These are phyloP conservation scores for Acrobasis consociella DNA, from an alignment of 2,888 invertebrate species.

Conservation along the genomic window DNA sequence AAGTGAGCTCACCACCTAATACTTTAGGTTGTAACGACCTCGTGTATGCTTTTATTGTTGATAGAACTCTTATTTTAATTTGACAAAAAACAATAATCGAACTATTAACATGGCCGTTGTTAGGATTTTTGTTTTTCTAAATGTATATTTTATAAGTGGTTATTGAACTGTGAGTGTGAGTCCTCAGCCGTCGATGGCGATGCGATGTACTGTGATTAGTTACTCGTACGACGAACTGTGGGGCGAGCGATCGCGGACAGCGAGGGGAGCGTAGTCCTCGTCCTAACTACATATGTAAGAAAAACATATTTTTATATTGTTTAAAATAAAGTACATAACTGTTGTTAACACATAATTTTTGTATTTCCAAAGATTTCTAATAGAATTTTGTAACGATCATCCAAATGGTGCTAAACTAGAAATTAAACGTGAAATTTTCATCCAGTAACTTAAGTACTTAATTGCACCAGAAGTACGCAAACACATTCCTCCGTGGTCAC, in stretches of 20 bases:
- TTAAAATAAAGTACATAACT: conserved; percentile 76
- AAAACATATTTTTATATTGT: conserved; percentile 79
- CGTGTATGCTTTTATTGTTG: conserved; percentile 67
- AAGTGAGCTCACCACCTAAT: conserved; percentile 40
- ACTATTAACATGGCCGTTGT: conserved; percentile 60
- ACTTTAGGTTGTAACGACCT: conserved; percentile 48
- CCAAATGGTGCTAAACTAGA: conserved; percentile 73
- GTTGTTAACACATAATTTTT: conserved; percentile 69
- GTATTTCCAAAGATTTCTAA: conserved; percentile 63
- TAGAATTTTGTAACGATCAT: conserved; percentile 58
- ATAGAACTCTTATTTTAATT: conserved; percentile 54
- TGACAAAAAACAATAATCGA: conserved; percentile 60
- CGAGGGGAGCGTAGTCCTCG: conserved; percentile 45
- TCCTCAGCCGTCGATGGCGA: conserved; percentile 71
- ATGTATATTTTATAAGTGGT: conserved; percentile 75
- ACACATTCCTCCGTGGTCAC: conserved; percentile 39
- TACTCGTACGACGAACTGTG: conserved; percentile 29
- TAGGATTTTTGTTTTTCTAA: conserved; percentile 67
- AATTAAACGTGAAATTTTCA: conserved; percentile 38
- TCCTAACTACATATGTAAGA: conserved; percentile 68
- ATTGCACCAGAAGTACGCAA: conserved; percentile 33
- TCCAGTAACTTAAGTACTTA: conserved; percentile 33
- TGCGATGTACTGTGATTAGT: conserved; percentile 72
- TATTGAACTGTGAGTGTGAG: conserved; percentile 63
- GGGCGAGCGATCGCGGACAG: conserved; percentile 38